A percentile compares a stretch with the other conserved stretches of the same genome.
phyloP scores from a whole-genome alignment of 2,113 vertebrate species.

The Eubucco bourcierii region DNA sequence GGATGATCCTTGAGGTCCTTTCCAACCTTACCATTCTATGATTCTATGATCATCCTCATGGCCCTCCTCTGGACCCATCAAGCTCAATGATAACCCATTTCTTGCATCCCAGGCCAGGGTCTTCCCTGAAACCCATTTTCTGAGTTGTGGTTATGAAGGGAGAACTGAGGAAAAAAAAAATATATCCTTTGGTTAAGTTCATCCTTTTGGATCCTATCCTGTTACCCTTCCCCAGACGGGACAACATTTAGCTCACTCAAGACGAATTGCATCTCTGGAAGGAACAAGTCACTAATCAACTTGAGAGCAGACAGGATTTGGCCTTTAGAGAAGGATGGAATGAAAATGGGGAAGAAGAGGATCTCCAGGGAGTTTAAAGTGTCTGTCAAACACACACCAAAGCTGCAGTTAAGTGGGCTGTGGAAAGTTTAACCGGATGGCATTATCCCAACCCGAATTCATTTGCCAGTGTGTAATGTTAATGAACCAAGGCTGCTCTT shows the following conservation, averaged over 20 bases:
- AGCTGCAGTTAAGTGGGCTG: slow-evolving; percentile 26
- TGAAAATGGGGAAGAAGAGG: not conserved
- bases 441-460: slow-evolving; percentile 46
- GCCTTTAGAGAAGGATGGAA: not conserved
- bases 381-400: slow-evolving; percentile 27
- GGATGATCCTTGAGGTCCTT: too few species aligned
- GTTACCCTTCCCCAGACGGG: not conserved
- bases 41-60: too few species aligned
- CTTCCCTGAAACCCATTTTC: not conserved
- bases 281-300: not conserved
- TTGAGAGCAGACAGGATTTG: not conserved
- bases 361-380: not conserved
- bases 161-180: not conserved
- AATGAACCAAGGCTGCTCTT: slow-evolving; percentile 23
- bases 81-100: not conserved
- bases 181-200: not conserved
- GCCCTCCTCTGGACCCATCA: too few species aligned
- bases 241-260: not conserved
- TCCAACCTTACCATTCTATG: too few species aligned
- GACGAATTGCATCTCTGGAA: not conserved
- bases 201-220: not conserved
- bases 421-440: slow-evolving; percentile 26
- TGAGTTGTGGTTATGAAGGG: not conserved
- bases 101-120: not conserved
- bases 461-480: slow-evolving; percentile 33